These are phyloP conservation scores for Lacanobia oleracea DNA, from an alignment of 2,888 invertebrate species.

Conservation along the genomic window DNA sequence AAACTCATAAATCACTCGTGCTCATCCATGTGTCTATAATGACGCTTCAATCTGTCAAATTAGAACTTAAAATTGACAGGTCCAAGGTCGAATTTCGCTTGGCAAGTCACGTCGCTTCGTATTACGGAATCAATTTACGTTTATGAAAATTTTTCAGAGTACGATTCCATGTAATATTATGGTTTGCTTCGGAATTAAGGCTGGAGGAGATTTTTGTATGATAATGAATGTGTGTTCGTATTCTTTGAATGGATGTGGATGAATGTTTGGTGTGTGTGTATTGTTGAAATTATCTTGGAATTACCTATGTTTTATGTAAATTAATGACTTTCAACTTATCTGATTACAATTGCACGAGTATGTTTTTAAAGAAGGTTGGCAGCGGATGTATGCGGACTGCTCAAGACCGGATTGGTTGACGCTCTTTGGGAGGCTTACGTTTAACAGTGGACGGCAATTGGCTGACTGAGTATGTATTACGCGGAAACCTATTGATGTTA, in stretches of 20 bases:
- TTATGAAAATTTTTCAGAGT: conserved; percentile 81
- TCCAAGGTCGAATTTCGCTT: conserved; percentile 70
- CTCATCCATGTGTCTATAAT: conserved; percentile 77
- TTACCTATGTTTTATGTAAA: too few relatives aligned
- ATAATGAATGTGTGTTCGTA: conserved; percentile 58
- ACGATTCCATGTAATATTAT: conserved; percentile 79
- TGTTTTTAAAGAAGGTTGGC: too few relatives aligned
- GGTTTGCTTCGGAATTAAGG: conserved; percentile 70
- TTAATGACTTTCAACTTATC: too few relatives aligned
- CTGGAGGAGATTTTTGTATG: conserved; percentile 63
- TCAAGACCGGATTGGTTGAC: too few relatives aligned
- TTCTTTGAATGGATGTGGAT: conserved; percentile 38
- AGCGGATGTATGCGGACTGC: too few relatives aligned
- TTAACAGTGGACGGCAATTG: too few relatives aligned
- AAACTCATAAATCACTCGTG: conserved; percentile 79
- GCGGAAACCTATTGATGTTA: too few relatives aligned
- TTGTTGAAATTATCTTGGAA: not conserved
- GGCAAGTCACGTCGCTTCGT: conserved; percentile 56
- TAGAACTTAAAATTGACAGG: conserved; percentile 66
- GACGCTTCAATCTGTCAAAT: conserved; percentile 74
- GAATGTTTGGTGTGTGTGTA: conserved; percentile 35
- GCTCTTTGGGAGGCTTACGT: too few relatives aligned
- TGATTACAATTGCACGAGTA: too few relatives aligned
- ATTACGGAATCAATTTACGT: conserved; percentile 78
- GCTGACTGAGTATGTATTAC: too few relatives aligned